Conservation (phyloP, 2,113 vertebrate genomes). For the Pteronura brasiliensis region DNA sequence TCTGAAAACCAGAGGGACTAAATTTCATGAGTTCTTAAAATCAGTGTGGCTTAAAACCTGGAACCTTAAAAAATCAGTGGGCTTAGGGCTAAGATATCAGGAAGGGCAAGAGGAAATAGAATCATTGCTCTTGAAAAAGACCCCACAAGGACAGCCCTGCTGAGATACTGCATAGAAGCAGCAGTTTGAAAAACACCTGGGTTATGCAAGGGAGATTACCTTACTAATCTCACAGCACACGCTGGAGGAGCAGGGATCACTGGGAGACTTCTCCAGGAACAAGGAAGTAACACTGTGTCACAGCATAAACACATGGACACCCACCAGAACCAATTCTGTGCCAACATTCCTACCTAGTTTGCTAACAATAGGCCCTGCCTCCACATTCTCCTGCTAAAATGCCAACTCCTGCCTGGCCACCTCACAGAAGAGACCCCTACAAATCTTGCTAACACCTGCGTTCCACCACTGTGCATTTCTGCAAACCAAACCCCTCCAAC, state of each 20-base stretch:
- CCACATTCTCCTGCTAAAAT: background rate
- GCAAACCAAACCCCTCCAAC: background rate
- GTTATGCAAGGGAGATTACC: background rate
- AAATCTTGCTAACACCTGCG: background rate
- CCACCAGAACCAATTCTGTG: background rate
- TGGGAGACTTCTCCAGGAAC: background rate
- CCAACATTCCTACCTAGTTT: background rate
- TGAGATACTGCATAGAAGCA: background rate
- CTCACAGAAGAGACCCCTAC: background rate
- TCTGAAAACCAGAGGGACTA: background rate
- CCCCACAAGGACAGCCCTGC: background rate
- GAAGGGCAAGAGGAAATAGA: background rate
- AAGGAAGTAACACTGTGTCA: background rate
- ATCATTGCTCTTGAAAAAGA: background rate
- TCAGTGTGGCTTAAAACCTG: background rate
- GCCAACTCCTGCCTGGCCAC: background rate
- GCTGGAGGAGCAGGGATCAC: background rate
- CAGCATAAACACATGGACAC: background rate
- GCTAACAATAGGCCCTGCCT: background rate
- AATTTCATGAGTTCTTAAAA: background rate
- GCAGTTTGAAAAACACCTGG: background rate
- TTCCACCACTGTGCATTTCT: background rate
- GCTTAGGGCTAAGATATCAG: background rate
- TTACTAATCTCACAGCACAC: background rate
- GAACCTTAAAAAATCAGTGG: background rate